These are phyloP conservation scores for Antedon mediterranea DNA, from an alignment of 53 echinoderm and acorn worm genomes.

Conservation along the genomic window DNA sequence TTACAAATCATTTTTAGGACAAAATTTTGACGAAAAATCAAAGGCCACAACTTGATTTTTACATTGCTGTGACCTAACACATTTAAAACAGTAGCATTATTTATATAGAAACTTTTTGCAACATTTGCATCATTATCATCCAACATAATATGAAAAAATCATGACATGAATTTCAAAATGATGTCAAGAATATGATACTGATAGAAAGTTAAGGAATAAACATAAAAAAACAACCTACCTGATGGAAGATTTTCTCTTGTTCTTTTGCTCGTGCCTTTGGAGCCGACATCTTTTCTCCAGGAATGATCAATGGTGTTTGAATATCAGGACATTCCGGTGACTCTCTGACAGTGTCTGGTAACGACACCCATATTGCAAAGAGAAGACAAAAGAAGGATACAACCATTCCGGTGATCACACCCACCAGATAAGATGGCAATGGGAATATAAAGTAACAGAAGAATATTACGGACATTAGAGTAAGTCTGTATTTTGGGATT, in stretches of 20 bases:
- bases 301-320: conserved; percentile 32
- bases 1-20: no score
- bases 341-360: conserved; percentile 30
- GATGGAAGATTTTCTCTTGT: conserved; percentile 43
- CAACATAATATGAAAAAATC: no score
- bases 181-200: no score
- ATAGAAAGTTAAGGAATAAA: no score
- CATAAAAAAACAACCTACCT: no score
- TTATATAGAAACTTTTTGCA: no score
- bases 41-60: no score
- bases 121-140: no score
- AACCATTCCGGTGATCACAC: conserved; percentile 50
- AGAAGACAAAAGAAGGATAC: conserved; percentile 52
- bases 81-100: no score
- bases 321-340: conserved; percentile 19
- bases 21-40: no score
- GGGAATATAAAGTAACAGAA: conserved; percentile 62
- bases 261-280: conserved; percentile 55
- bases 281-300: conserved; percentile 40
- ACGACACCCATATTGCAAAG: conserved; percentile 53
- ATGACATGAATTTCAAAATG: no score
- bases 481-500: conserved; percentile 36
- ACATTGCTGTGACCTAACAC: no score
- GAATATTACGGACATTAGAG: conserved; percentile 21
- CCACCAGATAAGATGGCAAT: conserved; percentile 46